Base-by-base conservation (phyloP, 2,888 invertebrate species). In the Sphecodes monilicornis region DNA sequence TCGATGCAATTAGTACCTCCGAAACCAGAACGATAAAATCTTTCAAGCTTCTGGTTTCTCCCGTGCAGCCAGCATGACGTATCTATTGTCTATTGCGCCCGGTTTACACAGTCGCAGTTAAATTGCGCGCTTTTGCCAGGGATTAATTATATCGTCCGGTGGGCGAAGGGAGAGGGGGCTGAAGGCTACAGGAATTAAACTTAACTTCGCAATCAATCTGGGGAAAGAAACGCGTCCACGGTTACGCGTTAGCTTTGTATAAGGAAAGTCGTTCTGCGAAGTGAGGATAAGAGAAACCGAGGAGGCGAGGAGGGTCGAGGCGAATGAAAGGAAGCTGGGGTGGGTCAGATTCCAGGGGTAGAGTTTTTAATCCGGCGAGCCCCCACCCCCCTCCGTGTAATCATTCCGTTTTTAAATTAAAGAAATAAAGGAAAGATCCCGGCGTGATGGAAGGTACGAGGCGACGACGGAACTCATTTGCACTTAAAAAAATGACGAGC, bases 401-500 rank as follows among this genome's bases (percentile, higher is more conserved):
- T 91, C 92, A 90, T 88, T 90, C 90, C 91, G 89, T 91, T 93
- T 93, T 92, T 92, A 93, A 93, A 93, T 93, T 91, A 91, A 91
- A 91, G 91, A 93, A 93, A 92, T 92, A 92, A 93, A 92, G 91
- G 89, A 82, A 88, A 81, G 89, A 89, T 85, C 88, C 88, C 86
- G 70, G 10, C 46, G 78, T 66, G 77, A 72, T 80, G 79, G 85
- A 78, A 85, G 82, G 80, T 81, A 79, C 80, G 80, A 82, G 88
- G 86, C 87, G 88, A 75, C 89, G 84, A 81, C 84, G 89, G 91
- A 93, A 93, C 93, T 94, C 94, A 94, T 94, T 94, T 94, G 94
- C 94, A 94, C 94, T 94, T 94, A 93, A 94, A 94, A 93, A 94
- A 94, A 94, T 94, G 93, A 94, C 93, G 93, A 92, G 94, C 93